These are phyloP conservation scores for Panulirus ornatus DNA, from an alignment of 1,140 invertebrate genomes.

Conservation along the genomic window DNA sequence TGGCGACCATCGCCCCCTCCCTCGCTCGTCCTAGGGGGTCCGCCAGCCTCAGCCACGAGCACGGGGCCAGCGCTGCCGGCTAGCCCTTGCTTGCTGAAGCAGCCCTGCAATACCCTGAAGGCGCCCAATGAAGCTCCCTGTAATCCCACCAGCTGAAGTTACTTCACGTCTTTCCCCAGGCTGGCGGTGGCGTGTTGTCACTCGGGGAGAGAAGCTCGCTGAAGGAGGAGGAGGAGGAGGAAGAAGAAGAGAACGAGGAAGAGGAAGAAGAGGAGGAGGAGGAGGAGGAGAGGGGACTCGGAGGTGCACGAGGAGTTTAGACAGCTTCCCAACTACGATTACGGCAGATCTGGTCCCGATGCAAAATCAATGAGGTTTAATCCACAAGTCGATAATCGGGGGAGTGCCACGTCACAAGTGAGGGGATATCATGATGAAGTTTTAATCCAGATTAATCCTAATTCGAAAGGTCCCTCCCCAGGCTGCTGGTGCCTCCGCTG, in stretches of 20 bases:
- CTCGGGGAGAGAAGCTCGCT: neutral
- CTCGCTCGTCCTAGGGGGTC: neutral
- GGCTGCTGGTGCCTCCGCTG: neutral
- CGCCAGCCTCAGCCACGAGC: too few species aligned
- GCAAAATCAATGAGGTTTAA: constrained; percentile 53
- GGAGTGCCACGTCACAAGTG: constrained; percentile 20
- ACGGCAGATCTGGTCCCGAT: constrained; percentile 18
- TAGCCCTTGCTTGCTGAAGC: neutral
- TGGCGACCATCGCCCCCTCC: neutral
- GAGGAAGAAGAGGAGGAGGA: neutral
- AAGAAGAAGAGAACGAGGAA: neutral
- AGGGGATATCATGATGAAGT: constrained; percentile 48
- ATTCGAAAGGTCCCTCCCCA: constrained; percentile 23
- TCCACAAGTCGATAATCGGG: constrained; percentile 45
- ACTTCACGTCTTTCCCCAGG: neutral
- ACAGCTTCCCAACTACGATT: constrained; percentile 17
- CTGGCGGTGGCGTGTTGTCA: neutral
- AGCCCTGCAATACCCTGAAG: neutral
- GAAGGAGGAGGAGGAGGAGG: too few species aligned
- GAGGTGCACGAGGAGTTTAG: neutral
- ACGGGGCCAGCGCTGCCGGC: too few species aligned
- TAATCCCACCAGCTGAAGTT: neutral
- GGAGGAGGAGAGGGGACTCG: neutral
- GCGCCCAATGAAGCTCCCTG: neutral
- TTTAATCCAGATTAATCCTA: constrained; percentile 50